These are phyloP conservation scores for Anser brachyrhynchus DNA, from an alignment of 2,113 vertebrate species.

Conservation along the genomic window DNA sequence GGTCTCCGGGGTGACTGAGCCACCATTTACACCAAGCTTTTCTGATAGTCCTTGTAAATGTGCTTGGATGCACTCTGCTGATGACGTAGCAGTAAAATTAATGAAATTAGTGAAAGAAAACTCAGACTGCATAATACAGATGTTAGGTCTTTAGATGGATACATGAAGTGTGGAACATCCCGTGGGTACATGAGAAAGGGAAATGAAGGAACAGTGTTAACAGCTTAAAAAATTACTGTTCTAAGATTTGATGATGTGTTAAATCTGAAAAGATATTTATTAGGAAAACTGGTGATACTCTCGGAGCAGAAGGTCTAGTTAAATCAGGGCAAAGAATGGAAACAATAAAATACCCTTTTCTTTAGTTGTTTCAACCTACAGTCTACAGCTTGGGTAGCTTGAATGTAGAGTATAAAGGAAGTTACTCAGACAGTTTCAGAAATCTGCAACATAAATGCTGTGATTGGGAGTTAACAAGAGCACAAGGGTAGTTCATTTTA, in stretches of 20 bases:
- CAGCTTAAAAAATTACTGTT: background rate
- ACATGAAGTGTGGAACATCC: background rate
- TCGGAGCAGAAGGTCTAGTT: background rate
- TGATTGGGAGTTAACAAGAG: background rate
- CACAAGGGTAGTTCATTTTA: background rate
- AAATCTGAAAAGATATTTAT: background rate
- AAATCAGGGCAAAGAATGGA: background rate
- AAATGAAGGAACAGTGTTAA: background rate
- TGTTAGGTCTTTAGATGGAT: background rate
- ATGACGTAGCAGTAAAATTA: background rate
- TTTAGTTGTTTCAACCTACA: background rate
- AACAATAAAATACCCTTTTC: background rate
- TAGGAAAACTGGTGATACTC: background rate
- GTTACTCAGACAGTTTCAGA: background rate
- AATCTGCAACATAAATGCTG: background rate
- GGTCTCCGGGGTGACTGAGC: background rate
- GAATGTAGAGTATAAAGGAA: background rate
- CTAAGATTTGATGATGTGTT: background rate
- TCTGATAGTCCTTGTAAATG: background rate
- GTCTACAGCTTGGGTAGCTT: background rate
- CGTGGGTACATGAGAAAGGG: background rate
- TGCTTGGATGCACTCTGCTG: background rate
- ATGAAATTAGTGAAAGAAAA: background rate
- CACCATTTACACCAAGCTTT: background rate
- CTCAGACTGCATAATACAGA: background rate